These are phyloP conservation scores for Erythrocercus mccallii DNA, from an alignment of 2,113 vertebrate genomes.

Conservation along the genomic window DNA sequence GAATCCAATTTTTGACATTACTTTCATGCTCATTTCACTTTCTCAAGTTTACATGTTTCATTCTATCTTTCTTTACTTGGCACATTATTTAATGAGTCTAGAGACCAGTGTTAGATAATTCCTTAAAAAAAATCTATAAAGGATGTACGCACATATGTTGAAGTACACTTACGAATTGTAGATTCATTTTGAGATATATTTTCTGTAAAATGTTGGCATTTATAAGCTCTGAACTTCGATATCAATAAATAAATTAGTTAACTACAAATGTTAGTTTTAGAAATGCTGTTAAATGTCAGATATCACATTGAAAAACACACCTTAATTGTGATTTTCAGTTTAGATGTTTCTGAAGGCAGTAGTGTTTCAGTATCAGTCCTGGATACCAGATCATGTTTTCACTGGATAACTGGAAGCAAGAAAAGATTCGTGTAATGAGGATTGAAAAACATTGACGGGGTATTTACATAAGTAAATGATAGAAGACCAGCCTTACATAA, in stretches of 20 bases:
- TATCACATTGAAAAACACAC: not conserved
- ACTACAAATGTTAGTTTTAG: not conserved
- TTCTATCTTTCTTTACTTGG: constrained; percentile 10
- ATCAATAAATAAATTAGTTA: not conserved
- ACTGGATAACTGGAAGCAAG: constrained; percentile 12
- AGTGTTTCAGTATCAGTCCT: constrained; percentile 28
- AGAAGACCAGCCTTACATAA: constrained; percentile 66
- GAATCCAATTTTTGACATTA: constrained; percentile 37
- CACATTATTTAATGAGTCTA: not conserved
- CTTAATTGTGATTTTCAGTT: constrained; percentile 35
- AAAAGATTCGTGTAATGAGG: constrained; percentile 45
- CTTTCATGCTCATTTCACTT: constrained; percentile 43
- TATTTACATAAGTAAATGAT: constrained; percentile 66
- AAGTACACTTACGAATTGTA: not conserved
- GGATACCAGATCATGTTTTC: not conserved
- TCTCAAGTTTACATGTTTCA: not conserved
- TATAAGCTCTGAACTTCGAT: not conserved
- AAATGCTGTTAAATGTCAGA: not conserved
- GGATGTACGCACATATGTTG: not conserved
- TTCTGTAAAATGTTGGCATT: not conserved
- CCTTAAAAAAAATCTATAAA: not conserved
- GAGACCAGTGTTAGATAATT: not conserved
- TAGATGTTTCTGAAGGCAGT: not conserved
- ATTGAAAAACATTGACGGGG: constrained; percentile 31
- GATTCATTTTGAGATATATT: not conserved